These are phyloP conservation scores for Uropsilus gracilis DNA, from an alignment of 2,113 vertebrate genomes.

Conservation along the genomic window DNA sequence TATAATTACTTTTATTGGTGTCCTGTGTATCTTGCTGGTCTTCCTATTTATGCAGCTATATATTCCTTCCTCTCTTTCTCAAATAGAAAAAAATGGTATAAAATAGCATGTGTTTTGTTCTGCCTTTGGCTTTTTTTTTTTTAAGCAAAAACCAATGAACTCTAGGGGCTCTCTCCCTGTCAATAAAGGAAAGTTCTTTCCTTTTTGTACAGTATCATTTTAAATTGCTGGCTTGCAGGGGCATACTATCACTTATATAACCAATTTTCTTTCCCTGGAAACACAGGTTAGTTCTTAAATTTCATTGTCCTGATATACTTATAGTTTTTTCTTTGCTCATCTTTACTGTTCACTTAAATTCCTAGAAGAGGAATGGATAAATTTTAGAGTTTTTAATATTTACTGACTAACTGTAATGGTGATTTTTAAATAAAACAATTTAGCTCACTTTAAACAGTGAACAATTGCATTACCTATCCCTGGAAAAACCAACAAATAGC, in stretches of 20 bases:
- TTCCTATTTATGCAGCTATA: background rate
- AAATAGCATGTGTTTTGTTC: background rate
- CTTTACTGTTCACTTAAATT: background rate
- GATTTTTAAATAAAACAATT: background rate
- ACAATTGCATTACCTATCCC: background rate
- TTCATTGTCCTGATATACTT: background rate
- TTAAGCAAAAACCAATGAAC: background rate
- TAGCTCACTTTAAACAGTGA: background rate
- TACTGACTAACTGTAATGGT: background rate
- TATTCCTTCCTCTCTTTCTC: background rate
- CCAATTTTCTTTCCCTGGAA: background rate
- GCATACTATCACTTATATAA: background rate
- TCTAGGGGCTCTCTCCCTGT: background rate
- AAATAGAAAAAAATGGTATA: background rate
- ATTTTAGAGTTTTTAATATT: background rate
- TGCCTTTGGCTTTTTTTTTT: background rate
- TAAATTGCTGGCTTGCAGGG: background rate
- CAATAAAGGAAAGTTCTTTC: background rate
- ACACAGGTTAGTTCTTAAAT: background rate
- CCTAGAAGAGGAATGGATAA: background rate
- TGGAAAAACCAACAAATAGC: background rate
- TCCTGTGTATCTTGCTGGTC: background rate
- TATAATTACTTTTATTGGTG: background rate
- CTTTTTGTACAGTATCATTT: slow-evolving; percentile 1
- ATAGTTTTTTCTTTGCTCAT: background rate